A percentile compares a stretch with the other conserved stretches of the same genome.
These are phyloP conservation scores for Phocoena phocoena DNA, from an alignment of 2,113 vertebrate genomes.

Conservation along the genomic window DNA sequence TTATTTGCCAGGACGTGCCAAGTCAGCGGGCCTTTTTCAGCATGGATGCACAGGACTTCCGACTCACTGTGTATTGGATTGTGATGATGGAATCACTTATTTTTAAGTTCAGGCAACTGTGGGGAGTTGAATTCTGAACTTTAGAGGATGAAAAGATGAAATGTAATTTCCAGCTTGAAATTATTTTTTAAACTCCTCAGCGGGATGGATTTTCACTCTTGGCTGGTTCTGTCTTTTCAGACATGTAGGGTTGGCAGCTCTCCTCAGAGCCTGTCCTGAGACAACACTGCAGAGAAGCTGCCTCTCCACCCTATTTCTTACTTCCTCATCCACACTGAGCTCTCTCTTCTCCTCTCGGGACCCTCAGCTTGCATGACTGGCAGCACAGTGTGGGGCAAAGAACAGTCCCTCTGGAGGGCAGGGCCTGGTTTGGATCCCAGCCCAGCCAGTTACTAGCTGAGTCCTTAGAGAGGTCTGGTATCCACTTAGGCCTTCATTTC, in stretches of 20 bases:
- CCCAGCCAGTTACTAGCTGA: background rate
- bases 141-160: slow-evolving; percentile 52
- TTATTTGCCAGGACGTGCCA: background rate
- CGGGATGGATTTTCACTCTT: background rate
- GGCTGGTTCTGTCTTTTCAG: slow-evolving; percentile 30
- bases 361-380: too few relatives aligned
- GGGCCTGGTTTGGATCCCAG: background rate
- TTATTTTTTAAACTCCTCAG: slow-evolving; percentile 46
- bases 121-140: slow-evolving; percentile 46
- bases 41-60: background rate
- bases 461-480: background rate
- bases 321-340: background rate
- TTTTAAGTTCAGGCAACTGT: background rate
- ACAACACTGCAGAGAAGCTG: background rate
- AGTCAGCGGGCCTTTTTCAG: slow-evolving; percentile 30
- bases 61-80: background rate
- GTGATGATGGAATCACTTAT: background rate
- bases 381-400: background rate
- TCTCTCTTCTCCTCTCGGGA: background rate
- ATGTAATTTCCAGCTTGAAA: slow-evolving; percentile 54
- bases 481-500: background rate
- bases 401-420: background rate
- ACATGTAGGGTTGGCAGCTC: background rate
- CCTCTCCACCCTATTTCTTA: background rate
- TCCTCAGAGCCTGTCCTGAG: background rate